Evolutionary conservation across 2,888 invertebrate species (phyloP).

Genomic region (Ecliptopera silaceata): DNA sequence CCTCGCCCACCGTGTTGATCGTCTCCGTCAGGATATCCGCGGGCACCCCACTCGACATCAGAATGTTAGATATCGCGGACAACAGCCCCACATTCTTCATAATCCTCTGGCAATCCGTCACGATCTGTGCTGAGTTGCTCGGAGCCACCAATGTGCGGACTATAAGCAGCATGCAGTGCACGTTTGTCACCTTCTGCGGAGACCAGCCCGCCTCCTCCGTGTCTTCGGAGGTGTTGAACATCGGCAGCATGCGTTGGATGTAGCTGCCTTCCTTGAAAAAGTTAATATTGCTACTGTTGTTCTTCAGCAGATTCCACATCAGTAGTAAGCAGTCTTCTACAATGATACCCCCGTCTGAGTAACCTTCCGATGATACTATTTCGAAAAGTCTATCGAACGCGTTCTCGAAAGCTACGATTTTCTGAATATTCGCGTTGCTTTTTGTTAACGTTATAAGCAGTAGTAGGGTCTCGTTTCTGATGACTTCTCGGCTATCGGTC

Average conservation of each 20-base stretch:
- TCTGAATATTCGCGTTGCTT: constrained; percentile 98
- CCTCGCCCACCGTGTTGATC: constrained; percentile 97
- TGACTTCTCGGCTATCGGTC: constrained; percentile 96
- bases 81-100: constrained; percentile 90
- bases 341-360: constrained; percentile 97
- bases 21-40: constrained; percentile 98
- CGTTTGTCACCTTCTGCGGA: constrained; percentile 96
- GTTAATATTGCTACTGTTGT: constrained; percentile 98
- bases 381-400: constrained; percentile 98
- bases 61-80: constrained; percentile 89
- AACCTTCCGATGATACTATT: constrained; percentile 95
- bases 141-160: constrained; percentile 96
- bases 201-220: constrained; percentile 92
- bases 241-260: constrained; percentile 94
- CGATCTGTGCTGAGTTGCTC: constrained; percentile 93
- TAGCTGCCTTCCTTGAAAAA: constrained; percentile 99
- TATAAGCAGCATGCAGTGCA: constrained; percentile 95
- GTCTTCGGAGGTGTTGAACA: constrained; percentile 90
- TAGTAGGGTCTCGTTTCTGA: constrained; percentile 96
- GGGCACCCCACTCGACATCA: constrained; percentile 98
- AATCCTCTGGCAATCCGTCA: constrained; percentile 92
- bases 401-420: constrained; percentile 99
- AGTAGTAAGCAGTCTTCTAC: constrained; percentile 98
- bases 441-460: constrained; percentile 95
- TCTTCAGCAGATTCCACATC: constrained; percentile 95